Evolutionary conservation across 2,113 vertebrate genomes (phyloP), one percentile per base, ranked within the genome.

Genomic region (Petroica traversi): DNA sequence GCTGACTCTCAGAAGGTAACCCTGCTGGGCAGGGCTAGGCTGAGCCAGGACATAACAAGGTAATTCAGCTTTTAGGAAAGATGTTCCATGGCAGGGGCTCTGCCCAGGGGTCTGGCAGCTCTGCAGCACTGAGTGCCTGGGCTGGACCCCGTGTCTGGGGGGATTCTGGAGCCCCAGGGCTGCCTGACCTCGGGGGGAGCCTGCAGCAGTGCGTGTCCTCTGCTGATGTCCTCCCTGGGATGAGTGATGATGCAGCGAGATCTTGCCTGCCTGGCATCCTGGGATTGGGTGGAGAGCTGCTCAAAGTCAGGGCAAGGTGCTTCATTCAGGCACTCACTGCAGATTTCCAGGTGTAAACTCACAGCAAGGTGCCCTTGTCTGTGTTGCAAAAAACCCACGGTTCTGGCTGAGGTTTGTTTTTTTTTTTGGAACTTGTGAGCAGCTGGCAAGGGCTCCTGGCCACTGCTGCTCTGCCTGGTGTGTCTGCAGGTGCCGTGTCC

Each of bases 171-270:
- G 64, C 59, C 64, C 54, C 3, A 7, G 7, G 2, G 41, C 34
- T 72, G 46, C 8, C 45, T 43, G 82, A 26, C 11, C 33, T 31
- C 4, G 2, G 83, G 17, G 89, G 78, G 75, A 88, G 66, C 61
- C 69, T 93, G 86, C 89, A 68, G 93, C 89, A 88, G 77, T 2
- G 43, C 2, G 28, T 92, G 96, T 93, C 94, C 93, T 95, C 76
- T 96, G 76, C 83, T 29, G 67, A 2, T 11, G 62, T 83, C 91
- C 93, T 93, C 69, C 28, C 43, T 5, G 16, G 38, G 64, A 74
- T 43, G 88, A 94, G 73, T 31, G 94, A 93, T 94, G 95, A 94
- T 94, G 94, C 95, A 90, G 95, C 43, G 74, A 93, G 92, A 92
- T 93, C 69, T 54, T 43, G 84, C 88, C 48, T 69, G 77, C 77